Conservation (phyloP, 2,888 invertebrate species). For the Coenonympha glycerion region DNA sequence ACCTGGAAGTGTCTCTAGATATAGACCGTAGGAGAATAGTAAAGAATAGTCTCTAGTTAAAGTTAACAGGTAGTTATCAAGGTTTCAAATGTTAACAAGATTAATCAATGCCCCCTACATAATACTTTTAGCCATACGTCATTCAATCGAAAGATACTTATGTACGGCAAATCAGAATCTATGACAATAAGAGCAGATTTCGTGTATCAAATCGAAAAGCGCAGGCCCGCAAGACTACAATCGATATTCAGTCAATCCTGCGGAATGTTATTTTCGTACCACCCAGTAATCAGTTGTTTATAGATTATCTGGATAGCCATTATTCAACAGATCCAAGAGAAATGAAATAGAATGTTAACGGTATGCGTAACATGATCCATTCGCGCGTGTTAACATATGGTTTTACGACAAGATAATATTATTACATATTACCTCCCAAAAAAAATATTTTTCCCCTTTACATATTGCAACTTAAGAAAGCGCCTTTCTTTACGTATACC, state of each 20-base stretch:
- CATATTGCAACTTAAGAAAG: not conserved
- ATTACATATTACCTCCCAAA: no score
- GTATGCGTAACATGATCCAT: constrained; percentile 53
- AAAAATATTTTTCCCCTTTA: constrained; percentile 40
- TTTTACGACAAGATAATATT: constrained; percentile 47
- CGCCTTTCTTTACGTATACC: not conserved
- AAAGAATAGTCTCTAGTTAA: no score
- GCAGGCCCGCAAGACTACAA: constrained; percentile 12
- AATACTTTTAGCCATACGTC: constrained; percentile 17
- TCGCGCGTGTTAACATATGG: constrained; percentile 69
- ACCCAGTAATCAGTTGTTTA: not conserved
- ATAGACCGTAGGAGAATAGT: no score
- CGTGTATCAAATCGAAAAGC: constrained; percentile 13
- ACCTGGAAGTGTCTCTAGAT: not conserved
- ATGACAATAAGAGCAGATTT: constrained; percentile 5
- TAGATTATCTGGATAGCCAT: constrained; percentile 15
- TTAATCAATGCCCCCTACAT: constrained; percentile 6
- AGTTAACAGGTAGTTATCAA: constrained; percentile 20
- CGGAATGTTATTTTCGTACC: constrained; percentile 3
- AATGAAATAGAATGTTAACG: constrained; percentile 50
- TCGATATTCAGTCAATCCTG: constrained; percentile 19
- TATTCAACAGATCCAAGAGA: constrained; percentile 26
- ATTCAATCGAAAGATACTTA: constrained; percentile 4
- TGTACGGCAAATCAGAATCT: not conserved
- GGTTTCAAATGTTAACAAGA: constrained; percentile 9